Evolutionary conservation across 1,140 invertebrate genomes (phyloP).

Genomic region (Microvelia longipes): DNA sequence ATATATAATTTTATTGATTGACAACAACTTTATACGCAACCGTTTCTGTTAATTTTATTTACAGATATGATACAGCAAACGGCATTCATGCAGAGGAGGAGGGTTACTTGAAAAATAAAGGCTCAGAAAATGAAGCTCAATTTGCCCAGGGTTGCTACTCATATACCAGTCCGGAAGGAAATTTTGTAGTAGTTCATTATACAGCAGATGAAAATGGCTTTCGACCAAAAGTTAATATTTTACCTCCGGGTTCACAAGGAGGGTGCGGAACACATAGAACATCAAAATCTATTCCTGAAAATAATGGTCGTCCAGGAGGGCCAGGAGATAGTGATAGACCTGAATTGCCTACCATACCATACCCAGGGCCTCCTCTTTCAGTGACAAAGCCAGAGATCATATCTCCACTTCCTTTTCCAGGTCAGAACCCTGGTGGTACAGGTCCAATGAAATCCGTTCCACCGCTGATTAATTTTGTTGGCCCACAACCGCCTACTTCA

Average conservation of each 20-base stretch:
- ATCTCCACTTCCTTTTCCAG: background rate
- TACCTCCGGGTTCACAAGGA: background rate
- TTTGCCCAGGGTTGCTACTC: slow-evolving; percentile 48
- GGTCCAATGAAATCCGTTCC: too few species aligned
- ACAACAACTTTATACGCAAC: too few species aligned
- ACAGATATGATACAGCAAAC: background rate
- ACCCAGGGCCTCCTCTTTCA: background rate
- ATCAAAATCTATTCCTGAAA: too few species aligned
- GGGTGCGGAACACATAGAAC: background rate
- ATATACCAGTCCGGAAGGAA: slow-evolving; percentile 53
- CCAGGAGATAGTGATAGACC: background rate
- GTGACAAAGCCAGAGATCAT: background rate
- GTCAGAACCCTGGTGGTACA: background rate
- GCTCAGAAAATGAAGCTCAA: slow-evolving; percentile 31
- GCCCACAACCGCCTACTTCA: too few species aligned
- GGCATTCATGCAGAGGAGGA: slow-evolving; percentile 1
- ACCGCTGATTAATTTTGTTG: too few species aligned
- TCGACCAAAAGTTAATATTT: background rate
- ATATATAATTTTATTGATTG: too few species aligned
- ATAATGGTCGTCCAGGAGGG: background rate
- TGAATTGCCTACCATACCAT: background rate
- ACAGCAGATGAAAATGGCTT: slow-evolving; percentile 54
- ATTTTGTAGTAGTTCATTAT: slow-evolving; percentile 48
- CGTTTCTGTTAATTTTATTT: too few species aligned
- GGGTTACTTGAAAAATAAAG: background rate